Evolutionary conservation across 1,140 invertebrate species (phyloP).

Genomic region (Hestina assimilis): DNA sequence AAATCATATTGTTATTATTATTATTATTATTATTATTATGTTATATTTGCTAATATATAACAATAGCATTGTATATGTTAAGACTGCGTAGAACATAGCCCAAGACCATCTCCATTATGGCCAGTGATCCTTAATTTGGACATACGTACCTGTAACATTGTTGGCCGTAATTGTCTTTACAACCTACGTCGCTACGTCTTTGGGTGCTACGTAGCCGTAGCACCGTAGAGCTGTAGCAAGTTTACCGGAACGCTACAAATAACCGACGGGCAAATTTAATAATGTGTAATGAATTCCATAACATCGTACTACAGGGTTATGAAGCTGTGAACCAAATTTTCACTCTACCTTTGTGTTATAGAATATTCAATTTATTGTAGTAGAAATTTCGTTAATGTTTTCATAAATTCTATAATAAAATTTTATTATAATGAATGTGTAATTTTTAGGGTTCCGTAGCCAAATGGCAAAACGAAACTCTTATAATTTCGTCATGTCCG

Average conservation of each 20-base stretch:
- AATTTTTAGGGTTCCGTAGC: no score
- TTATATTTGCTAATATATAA: no score
- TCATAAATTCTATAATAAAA: no score
- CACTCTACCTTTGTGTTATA: constrained; percentile 10
- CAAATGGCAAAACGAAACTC: no score
- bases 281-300: constrained; percentile 26
- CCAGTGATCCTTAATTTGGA: background rate
- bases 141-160: constrained; percentile 16
- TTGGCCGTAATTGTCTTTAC: constrained; percentile 23
- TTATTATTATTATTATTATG: no score
- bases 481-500: no score
- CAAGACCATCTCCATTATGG: no score
- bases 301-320: constrained; percentile 14
- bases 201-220: constrained; percentile 18
- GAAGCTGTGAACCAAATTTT: constrained; percentile 10
- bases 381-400: constrained; percentile 3
- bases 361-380: constrained; percentile 3
- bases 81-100: no score
- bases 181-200: constrained; percentile 22
- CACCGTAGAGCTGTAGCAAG: constrained; percentile 9
- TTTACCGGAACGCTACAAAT: constrained; percentile 20
- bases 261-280: constrained; percentile 23
- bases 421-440: no score
- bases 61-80: background rate
- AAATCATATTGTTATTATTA: no score